Evolutionary conservation across 2,113 vertebrate genomes (phyloP).

Genomic region (Sebastes fasciatus): DNA sequence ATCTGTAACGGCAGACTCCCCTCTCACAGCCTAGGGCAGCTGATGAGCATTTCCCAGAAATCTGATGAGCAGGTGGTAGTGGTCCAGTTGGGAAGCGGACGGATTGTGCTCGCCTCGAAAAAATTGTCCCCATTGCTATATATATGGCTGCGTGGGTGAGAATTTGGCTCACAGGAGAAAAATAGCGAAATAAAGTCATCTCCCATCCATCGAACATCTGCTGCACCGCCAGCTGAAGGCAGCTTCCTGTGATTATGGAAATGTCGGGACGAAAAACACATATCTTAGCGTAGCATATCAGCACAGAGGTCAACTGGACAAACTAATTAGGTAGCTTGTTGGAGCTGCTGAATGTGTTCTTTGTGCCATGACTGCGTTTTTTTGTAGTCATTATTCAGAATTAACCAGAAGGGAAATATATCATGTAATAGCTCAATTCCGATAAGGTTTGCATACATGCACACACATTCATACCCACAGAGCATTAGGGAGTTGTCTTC

Average conservation of each 20-base stretch:
- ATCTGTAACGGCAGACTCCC: conserved; percentile 71
- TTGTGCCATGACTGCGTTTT: conserved; percentile 21
- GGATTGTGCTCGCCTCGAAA: conserved; percentile 31
- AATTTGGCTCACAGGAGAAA: conserved; percentile 28
- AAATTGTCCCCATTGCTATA: conserved; percentile 32
- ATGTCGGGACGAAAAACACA: conserved; percentile 30
- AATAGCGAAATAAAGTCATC: conserved; percentile 39
- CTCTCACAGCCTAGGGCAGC: conserved; percentile 72
- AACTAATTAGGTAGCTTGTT: conserved; percentile 34
- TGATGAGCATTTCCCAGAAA: conserved; percentile 73
- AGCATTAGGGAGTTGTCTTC: conserved; percentile 59
- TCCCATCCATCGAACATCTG: conserved; percentile 58
- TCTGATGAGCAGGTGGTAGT: conserved; percentile 77
- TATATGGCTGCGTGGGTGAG: conserved; percentile 55
- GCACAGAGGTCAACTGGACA: conserved; percentile 37
- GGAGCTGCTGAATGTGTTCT: conserved; percentile 40
- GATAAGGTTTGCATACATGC: conserved; percentile 15
- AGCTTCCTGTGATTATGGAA: conserved; percentile 64
- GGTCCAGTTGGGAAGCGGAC: conserved; percentile 60
- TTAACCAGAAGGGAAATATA: conserved; percentile 25
- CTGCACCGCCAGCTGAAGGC: conserved; percentile 60
- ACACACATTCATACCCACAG: conserved; percentile 9
- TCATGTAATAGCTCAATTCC: conserved; percentile 29
- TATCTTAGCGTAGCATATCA: conserved; percentile 14
- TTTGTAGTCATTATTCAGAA: conserved; percentile 27